Evolutionary conservation across 2,888 invertebrate species (phyloP).

Genomic region (Callinectes sapidus): DNA sequence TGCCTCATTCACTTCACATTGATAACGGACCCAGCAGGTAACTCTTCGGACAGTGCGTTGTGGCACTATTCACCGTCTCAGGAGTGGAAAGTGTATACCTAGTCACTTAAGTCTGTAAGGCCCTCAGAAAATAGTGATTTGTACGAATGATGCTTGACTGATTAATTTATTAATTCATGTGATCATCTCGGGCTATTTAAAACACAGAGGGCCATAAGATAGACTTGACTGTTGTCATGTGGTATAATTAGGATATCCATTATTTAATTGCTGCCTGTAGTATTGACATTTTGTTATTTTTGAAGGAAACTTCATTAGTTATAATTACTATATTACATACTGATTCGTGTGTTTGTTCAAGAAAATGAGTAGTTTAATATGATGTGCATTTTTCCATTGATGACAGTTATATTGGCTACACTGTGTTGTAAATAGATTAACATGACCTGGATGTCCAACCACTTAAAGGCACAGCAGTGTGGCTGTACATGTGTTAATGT

Average conservation of each 20-base stretch:
- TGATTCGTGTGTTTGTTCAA: not conserved
- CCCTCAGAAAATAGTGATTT: not conserved
- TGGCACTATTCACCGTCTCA: not conserved
- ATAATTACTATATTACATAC: not conserved
- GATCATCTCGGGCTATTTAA: not conserved
- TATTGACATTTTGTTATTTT: not conserved
- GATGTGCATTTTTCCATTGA: not conserved
- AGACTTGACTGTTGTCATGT: not conserved
- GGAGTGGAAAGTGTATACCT: not conserved
- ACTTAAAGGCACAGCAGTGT: too few relatives aligned
- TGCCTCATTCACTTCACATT: not conserved
- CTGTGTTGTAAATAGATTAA: too few relatives aligned
- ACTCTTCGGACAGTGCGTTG: not conserved
- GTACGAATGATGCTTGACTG: not conserved
- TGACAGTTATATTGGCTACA: too few relatives aligned
- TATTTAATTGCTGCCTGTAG: not conserved
- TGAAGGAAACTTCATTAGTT: not conserved
- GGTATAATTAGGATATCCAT: not conserved
- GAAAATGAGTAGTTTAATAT: too few relatives aligned
- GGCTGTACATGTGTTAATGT: too few relatives aligned
- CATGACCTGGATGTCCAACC: too few relatives aligned
- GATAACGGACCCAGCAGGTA: not conserved
- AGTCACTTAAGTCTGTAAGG: not conserved
- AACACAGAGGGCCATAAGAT: not conserved
- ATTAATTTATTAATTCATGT: not conserved